A percentile compares a stretch with the other conserved stretches of the same genome.
Evolutionary conservation across 2,797 vertebrate genomes (phyloP).

Genomic region (Chelon labrosus): DNA sequence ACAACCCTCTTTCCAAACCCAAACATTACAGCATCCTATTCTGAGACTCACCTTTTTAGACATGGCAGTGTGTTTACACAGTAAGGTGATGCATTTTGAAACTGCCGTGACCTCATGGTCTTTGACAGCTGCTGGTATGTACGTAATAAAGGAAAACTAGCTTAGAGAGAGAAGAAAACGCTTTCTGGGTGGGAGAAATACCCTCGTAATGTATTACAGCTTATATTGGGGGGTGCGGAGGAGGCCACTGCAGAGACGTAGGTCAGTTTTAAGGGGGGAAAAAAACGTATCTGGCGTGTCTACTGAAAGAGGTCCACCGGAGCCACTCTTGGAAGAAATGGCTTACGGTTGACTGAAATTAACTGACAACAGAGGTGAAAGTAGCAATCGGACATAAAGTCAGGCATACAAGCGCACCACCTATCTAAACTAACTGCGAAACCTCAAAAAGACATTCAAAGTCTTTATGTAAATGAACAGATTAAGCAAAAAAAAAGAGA

Average conservation of each 20-base stretch:
- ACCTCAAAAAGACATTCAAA: not conserved
- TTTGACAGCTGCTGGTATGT: constrained; percentile 64
- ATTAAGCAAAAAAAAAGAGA: not conserved
- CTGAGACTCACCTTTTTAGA: constrained; percentile 54
- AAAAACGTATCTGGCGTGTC: not conserved
- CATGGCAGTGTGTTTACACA: constrained; percentile 55
- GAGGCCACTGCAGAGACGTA: constrained; percentile 1
- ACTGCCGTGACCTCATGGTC: constrained; percentile 69
- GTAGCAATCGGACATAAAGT: not conserved
- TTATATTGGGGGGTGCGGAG: not conserved
- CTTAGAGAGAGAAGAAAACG: constrained; percentile 12
- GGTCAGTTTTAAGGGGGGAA: not conserved
- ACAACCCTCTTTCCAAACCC: constrained; percentile 26
- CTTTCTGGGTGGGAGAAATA: constrained; percentile 25
- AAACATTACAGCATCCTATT: constrained; percentile 39
- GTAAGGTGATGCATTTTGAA: constrained; percentile 67
- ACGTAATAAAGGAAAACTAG: constrained; percentile 54
- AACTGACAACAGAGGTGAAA: not conserved
- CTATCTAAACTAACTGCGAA: not conserved
- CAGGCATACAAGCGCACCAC: too few species aligned
- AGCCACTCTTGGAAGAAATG: not conserved
- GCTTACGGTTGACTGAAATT: not conserved
- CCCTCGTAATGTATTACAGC: constrained; percentile 48
- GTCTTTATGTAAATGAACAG: not conserved
- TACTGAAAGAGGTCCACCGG: not conserved